Evolutionary conservation across 2,888 invertebrate species (phyloP).

Genomic region (Aphidius colemani): DNA sequence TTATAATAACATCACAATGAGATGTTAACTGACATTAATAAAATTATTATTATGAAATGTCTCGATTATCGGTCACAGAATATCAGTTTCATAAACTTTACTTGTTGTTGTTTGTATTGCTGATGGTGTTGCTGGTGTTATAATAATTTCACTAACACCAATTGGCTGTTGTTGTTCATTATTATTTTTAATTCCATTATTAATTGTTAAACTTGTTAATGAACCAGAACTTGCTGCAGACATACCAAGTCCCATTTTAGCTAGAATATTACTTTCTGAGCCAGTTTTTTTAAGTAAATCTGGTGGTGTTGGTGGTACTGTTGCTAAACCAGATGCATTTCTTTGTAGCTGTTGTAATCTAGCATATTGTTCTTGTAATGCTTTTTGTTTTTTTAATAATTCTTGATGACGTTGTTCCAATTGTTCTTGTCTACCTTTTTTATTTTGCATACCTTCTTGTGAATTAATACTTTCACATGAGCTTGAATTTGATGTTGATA

Average conservation of each 20-base stretch:
- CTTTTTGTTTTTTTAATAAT: conserved; percentile 82
- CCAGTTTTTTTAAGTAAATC: conserved; percentile 81
- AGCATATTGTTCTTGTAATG: conserved; percentile 89
- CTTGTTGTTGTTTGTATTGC: conserved; percentile 66
- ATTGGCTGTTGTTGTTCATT: conserved; percentile 41
- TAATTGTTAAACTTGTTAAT: conserved; percentile 65
- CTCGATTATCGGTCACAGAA: conserved; percentile 74
- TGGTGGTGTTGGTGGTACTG: conserved; percentile 68
- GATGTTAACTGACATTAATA: too few species aligned
- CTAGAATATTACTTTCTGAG: conserved; percentile 83
- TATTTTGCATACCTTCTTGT: conserved; percentile 67
- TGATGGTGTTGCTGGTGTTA: conserved; percentile 14
- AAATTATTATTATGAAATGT: conserved; percentile 15
- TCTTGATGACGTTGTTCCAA: conserved; percentile 89
- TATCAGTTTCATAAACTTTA: conserved; percentile 91
- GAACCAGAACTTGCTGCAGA: conserved; percentile 67
- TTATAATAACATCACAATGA: too few species aligned
- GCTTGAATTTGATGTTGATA: conserved; percentile 70
- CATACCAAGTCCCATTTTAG: conserved; percentile 78
- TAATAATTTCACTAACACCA: conserved; percentile 20
- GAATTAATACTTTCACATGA: conserved; percentile 79
- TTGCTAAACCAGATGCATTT: conserved; percentile 68
- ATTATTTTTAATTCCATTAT: conserved; percentile 35
- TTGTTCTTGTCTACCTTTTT: conserved; percentile 72
- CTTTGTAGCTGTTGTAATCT: conserved; percentile 86